phyloP scores from a whole-genome alignment of 35 echinoderm and acorn worm genomes.

The Heliocidaris tuberculata region DNA sequence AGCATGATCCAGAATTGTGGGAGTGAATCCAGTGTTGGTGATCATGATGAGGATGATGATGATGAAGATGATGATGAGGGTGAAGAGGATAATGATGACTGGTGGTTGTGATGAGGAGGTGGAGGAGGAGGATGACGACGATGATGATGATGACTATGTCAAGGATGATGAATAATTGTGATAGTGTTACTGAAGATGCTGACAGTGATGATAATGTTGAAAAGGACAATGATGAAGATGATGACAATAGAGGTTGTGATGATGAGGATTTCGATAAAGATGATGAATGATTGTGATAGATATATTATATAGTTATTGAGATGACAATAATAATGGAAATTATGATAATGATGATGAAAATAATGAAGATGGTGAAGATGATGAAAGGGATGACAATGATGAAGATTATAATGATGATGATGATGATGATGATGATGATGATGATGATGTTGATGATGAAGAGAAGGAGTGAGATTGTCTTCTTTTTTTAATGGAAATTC shows the following conservation, averaged over 20 bases:
- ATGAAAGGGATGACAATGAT: no score
- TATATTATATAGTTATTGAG: not conserved
- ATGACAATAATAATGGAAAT: not conserved
- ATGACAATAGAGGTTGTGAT: not conserved
- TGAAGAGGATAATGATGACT: no score
- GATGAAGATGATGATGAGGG: not conserved
- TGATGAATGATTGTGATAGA: not conserved
- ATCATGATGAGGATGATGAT: not conserved
- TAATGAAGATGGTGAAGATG: not conserved
- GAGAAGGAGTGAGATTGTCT: no score
- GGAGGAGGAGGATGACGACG: not conserved
- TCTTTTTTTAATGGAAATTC: no score
- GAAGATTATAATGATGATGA: no score
- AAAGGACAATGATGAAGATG: not conserved
- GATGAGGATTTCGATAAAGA: not conserved
- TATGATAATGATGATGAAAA: not conserved
- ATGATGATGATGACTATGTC: slow-evolving; percentile 20
- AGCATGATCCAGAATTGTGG: no score
- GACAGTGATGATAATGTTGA: not conserved
- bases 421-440: no score
- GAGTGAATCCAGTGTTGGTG: not conserved
- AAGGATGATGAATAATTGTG: not conserved
- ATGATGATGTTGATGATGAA: no score
- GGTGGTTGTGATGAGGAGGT: not conserved
- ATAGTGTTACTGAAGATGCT: not conserved